A percentile compares a stretch with the other conserved stretches of the same genome.
phyloP scores from a whole-genome alignment of 1,140 invertebrate genomes.

The Neotoxoptera formosana region DNA sequence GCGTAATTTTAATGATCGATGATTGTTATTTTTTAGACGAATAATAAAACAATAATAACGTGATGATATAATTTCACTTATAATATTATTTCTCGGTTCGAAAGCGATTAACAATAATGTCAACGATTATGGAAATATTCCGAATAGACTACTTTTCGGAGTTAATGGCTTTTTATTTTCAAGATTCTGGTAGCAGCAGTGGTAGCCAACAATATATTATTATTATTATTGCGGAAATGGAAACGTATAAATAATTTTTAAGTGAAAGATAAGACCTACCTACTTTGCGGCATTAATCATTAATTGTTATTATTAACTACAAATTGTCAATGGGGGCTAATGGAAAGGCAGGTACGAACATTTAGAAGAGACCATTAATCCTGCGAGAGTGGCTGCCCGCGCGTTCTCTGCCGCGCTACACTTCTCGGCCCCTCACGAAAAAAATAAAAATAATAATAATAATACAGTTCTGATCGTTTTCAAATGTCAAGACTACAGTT shows the following conservation, averaged over 20 bases:
- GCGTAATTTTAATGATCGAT: background rate
- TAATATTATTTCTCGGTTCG: background rate
- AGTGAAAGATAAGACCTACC: slow-evolving; percentile 4
- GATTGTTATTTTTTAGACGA: background rate
- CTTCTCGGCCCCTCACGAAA: background rate
- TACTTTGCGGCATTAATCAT: background rate
- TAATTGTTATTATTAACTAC: slow-evolving; percentile 38
- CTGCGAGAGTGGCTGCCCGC: background rate
- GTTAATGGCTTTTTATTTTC: background rate
- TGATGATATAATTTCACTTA: background rate
- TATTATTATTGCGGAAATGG: slow-evolving; percentile 41
- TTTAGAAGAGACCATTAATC: slow-evolving; percentile 19
- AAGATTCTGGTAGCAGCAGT: too few species aligned
- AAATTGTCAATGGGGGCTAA: slow-evolving; percentile 21
- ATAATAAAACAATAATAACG: background rate
- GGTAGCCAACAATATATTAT: background rate
- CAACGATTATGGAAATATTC: slow-evolving; percentile 14
- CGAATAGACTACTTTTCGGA: background rate
- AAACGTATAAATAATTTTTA: background rate
- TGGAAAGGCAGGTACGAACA: slow-evolving; percentile 14
- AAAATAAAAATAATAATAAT: background rate
- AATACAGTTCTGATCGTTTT: slow-evolving; percentile 21
- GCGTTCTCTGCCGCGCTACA: background rate
- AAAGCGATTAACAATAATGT: background rate
- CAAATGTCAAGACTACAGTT: slow-evolving; percentile 24